Evolutionary conservation across 2,113 vertebrate genomes (phyloP).

Genomic region (Zootoca vivipara): DNA sequence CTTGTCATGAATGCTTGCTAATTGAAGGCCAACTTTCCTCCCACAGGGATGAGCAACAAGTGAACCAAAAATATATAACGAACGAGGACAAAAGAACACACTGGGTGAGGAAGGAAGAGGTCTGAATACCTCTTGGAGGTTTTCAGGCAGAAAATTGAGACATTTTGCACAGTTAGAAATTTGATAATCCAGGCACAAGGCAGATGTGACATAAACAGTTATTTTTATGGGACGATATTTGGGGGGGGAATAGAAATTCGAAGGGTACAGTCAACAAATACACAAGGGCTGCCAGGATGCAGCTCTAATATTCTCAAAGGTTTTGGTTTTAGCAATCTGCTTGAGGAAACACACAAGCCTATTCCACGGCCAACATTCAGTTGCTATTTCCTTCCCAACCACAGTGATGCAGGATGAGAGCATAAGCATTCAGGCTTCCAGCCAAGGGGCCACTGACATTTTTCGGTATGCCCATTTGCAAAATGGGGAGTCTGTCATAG

Average conservation of each 20-base stretch:
- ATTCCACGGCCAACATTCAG: background rate
- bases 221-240: background rate
- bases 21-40: slow-evolving; percentile 50
- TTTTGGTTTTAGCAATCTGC: background rate
- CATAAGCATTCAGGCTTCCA: background rate
- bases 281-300: background rate
- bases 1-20: slow-evolving; percentile 49
- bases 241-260: background rate
- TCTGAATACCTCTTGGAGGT: accelerated
- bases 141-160: background rate
- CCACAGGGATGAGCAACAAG: slow-evolving; percentile 61
- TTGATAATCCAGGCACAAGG: background rate
- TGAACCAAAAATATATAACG: slow-evolving; percentile 59
- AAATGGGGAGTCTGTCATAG: too few relatives aligned
- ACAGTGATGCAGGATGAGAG: background rate
- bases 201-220: background rate
- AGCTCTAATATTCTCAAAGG: background rate
- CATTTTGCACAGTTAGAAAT: background rate
- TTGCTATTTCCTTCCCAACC: background rate
- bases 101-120: background rate
- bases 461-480: too few relatives aligned
- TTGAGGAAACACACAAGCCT: background rate
- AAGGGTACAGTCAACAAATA: background rate
- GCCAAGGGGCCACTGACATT: too few relatives aligned
- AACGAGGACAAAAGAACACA: slow-evolving; percentile 25